phyloP scores from a whole-genome alignment of 2,888 invertebrate species.

The Ashinkailepas kermadecensis region DNA sequence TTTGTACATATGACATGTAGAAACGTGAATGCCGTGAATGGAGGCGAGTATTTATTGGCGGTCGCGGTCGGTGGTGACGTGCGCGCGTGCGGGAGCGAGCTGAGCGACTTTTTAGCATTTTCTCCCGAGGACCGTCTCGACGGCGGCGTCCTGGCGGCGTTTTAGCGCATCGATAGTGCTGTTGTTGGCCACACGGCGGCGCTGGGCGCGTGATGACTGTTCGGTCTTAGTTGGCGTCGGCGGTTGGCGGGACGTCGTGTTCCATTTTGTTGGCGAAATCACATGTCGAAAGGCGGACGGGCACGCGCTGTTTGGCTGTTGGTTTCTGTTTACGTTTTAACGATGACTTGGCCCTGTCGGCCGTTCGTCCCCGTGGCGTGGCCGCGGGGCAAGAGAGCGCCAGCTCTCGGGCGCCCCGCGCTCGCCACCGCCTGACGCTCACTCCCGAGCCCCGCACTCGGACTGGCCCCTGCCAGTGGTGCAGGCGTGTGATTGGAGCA shows the following conservation, averaged over 20 bases:
- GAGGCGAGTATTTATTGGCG: background rate
- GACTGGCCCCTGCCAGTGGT: background rate
- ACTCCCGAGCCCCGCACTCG: background rate
- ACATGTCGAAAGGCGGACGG: too few species aligned
- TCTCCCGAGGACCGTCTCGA: background rate
- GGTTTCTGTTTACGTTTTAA: background rate
- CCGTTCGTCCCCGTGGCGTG: background rate
- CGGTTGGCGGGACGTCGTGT: background rate
- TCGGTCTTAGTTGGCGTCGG: background rate
- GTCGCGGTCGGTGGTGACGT: background rate
- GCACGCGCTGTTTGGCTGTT: background rate
- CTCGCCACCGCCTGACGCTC: background rate
- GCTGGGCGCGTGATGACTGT: background rate
- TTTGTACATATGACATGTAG: background rate
- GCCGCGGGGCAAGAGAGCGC: background rate
- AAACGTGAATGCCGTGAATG: background rate
- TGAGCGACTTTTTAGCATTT: slow-evolving; percentile 7
- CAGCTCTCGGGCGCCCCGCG: background rate
- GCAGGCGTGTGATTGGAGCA: background rate
- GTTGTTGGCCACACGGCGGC: slow-evolving; percentile 2
- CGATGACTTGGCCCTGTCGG: background rate
- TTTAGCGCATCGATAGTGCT: slow-evolving; percentile 19
- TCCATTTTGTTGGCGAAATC: background rate
- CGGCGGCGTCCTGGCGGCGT: slow-evolving; percentile 8
- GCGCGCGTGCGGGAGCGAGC: background rate